phyloP scores from a whole-genome alignment of 1,140 invertebrate genomes.

The Drosophila ambigua region DNA sequence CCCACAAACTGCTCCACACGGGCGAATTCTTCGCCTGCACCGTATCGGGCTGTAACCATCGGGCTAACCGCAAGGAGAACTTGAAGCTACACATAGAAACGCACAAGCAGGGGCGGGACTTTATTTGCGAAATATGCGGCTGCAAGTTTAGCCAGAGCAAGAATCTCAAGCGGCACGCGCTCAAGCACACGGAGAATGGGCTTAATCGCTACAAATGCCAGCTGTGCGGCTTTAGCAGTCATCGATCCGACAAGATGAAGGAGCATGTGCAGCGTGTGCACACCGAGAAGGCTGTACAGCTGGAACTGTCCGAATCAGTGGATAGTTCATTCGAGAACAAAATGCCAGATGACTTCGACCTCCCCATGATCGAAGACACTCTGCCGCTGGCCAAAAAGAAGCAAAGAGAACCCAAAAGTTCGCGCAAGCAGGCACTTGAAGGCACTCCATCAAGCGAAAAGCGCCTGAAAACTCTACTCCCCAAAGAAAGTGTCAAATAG shows the following conservation, averaged over 20 bases:
- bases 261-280: constrained; percentile 84
- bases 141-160: constrained; percentile 85
- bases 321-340: constrained; percentile 75
- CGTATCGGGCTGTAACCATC: constrained; percentile 84
- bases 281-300: constrained; percentile 80
- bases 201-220: constrained; percentile 80
- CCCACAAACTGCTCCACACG: constrained; percentile 85
- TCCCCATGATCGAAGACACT: constrained; percentile 50
- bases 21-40: constrained; percentile 85
- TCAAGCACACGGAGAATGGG: constrained; percentile 82
- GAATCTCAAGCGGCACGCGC: constrained; percentile 84
- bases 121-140: constrained; percentile 85
- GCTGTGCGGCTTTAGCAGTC: constrained; percentile 85
- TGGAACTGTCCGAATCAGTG: constrained; percentile 78
- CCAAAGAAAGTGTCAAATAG: constrained; percentile 42
- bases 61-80: constrained; percentile 85
- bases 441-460: constrained; percentile 31
- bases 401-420: neutral
- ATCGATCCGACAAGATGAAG: constrained; percentile 86
- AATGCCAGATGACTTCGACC: constrained; percentile 64
- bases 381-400: constrained; percentile 16
- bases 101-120: constrained; percentile 85
- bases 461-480: constrained; percentile 54
- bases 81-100: constrained; percentile 85
- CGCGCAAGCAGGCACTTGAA: neutral